phyloP scores from a whole-genome alignment of 2,888 invertebrate species.

The Tethea ocularis region DNA sequence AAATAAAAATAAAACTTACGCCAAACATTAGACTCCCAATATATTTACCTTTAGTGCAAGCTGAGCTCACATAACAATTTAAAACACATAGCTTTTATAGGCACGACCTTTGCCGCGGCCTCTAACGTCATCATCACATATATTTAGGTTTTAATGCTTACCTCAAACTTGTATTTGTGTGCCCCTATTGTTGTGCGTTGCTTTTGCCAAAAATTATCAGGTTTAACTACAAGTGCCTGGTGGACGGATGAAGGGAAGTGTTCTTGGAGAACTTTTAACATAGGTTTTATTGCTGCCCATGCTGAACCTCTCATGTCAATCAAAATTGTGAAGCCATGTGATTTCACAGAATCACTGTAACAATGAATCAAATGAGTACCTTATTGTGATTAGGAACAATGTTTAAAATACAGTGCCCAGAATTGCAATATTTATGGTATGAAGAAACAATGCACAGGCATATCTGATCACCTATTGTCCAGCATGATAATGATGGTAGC shows the following conservation, averaged over 20 bases:
- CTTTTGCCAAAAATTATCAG: slow-evolving; percentile 99
- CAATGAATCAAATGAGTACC: slow-evolving; percentile 31
- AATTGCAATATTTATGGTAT: slow-evolving; percentile 1
- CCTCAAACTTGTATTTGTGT: slow-evolving; percentile 99
- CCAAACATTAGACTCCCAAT: too few relatives aligned
- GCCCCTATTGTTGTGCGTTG: slow-evolving; percentile 98
- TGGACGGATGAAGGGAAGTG: slow-evolving; percentile 97
- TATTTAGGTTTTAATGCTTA: too few relatives aligned
- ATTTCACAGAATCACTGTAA: slow-evolving; percentile 92
- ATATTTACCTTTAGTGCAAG: too few relatives aligned
- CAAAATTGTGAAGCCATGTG: slow-evolving; percentile 96
- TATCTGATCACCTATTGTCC: slow-evolving; percentile 12
- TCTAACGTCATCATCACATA: too few relatives aligned
- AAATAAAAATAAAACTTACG: too few relatives aligned
- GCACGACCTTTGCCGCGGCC: too few relatives aligned
- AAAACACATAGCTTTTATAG: not conserved
- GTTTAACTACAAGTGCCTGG: slow-evolving; percentile 98
- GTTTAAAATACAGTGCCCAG: not conserved
- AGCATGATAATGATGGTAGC: slow-evolving; percentile 7
- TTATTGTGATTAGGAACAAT: not conserved
- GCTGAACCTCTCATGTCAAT: slow-evolving; percentile 99
- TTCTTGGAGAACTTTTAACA: slow-evolving; percentile 98
- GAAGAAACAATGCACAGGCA: not conserved
- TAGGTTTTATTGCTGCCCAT: slow-evolving; percentile 98
- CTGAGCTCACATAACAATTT: not conserved